Evolutionary conservation across 2,797 vertebrate genomes (phyloP).

Genomic region (Uromys caudimaculatus): DNA sequence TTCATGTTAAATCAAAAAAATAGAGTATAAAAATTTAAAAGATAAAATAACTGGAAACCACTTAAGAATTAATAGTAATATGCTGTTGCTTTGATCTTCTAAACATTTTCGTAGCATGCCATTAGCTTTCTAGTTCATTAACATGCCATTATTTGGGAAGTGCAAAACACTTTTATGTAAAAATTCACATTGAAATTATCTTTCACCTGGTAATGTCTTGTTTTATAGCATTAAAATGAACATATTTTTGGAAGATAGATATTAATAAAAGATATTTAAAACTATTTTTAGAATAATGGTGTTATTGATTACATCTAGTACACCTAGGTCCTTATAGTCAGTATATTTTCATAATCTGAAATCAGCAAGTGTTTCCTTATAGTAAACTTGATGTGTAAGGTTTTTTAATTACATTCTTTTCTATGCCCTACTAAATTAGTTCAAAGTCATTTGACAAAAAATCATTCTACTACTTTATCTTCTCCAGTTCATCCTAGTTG

Average conservation of each 20-base stretch:
- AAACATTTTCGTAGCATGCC: neutral
- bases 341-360: constrained; percentile 23
- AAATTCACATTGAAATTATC: constrained; percentile 22
- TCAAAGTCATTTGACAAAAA: neutral
- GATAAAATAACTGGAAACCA: neutral
- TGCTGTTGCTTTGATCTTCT: neutral
- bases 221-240: constrained; percentile 21
- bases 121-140: neutral
- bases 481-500: neutral
- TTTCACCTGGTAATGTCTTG: constrained; percentile 10
- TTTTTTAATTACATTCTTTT: neutral
- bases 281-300: constrained; percentile 13
- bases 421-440: too few species aligned
- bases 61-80: neutral
- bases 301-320: neutral
- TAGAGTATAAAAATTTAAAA: neutral
- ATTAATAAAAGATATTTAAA: constrained; percentile 18
- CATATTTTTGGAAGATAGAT: constrained; percentile 21
- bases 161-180: neutral
- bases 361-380: neutral
- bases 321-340: neutral
- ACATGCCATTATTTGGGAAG: neutral
- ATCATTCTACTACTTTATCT: neutral
- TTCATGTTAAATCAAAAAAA: neutral
- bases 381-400: neutral